Conservation (phyloP, 2,888 invertebrate species). For the Acrocyrtus sp. region DNA sequence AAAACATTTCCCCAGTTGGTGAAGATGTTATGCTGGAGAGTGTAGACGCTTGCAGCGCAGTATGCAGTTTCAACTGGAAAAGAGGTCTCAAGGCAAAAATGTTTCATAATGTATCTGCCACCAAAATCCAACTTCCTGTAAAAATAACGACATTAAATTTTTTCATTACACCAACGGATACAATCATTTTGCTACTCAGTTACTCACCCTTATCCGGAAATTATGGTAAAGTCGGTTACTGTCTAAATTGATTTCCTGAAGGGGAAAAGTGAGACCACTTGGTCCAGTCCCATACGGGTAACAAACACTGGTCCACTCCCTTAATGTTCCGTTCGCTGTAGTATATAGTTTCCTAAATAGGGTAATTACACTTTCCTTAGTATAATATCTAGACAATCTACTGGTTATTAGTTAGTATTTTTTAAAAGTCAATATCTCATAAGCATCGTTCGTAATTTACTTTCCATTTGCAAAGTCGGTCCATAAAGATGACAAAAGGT, state of each 20-base stretch:
- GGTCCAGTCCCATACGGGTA: slow-evolving; percentile 16
- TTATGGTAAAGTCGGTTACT: slow-evolving; percentile 9
- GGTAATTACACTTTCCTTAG: not conserved
- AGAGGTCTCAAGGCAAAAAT: too few relatives aligned
- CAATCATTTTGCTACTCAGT: too few relatives aligned
- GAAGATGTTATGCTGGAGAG: too few relatives aligned
- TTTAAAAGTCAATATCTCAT: too few relatives aligned
- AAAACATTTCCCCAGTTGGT: too few relatives aligned
- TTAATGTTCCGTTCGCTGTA: not conserved
- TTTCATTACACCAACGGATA: too few relatives aligned
- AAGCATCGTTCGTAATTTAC: too few relatives aligned
- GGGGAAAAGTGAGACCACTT: slow-evolving; percentile 12
- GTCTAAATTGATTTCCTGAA: slow-evolving; percentile 24
- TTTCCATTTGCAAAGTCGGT: slow-evolving; percentile 14
- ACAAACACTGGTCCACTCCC: not conserved
- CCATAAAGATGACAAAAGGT: slow-evolving; percentile 26
- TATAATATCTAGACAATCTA: not conserved
- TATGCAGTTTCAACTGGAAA: too few relatives aligned
- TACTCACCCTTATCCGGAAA: slow-evolving; percentile 12
- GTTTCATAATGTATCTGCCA: slow-evolving; percentile 16
- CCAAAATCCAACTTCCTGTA: slow-evolving; percentile 27
- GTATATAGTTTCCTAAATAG: not conserved
- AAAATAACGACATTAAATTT: not conserved
- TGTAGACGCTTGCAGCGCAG: slow-evolving; percentile 16
- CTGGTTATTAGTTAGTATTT: not conserved